Evolutionary conservation across 2,113 vertebrate genomes (phyloP), one percentile per base, ranked within the genome.

Genomic region (Callipepla squamata): DNA sequence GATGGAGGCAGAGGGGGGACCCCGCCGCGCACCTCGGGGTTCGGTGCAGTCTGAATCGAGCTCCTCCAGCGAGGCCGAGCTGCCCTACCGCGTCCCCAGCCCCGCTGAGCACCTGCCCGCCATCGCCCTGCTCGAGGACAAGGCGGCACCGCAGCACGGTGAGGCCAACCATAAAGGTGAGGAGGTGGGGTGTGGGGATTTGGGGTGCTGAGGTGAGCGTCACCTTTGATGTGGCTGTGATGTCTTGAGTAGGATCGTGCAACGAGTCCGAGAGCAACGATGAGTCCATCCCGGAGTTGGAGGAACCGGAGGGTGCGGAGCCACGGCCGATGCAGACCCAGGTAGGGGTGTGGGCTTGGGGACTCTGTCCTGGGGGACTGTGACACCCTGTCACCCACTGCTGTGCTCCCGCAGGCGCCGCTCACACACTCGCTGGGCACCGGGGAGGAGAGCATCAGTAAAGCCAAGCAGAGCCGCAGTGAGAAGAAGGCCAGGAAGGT

Each of bases 401-500:
- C 9, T 4, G 3, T 42, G 17, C 45, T 23, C 21, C 21, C 22
- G 16, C 92, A 98, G 98, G 97, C 96, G 2, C 95, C 96, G 12
- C 87, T 98, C 19, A 93, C 94, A 36, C 97, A 98, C 96, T 97
- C 97, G 4, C 94, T 98, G 28, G 97, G 98, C 51, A 94, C 98
- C 47, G 97, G 97, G 1, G 99, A 99, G 72, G 99, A 99, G 48
- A 98, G 97, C 3, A 89, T 98, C 13, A 98, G 98, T 97, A 98
- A 98, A 95, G 98, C 98, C 20, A 99, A 99, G 95, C 99, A 99
- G 97, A 99, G 99, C 90, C 98, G 99, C 80, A 99, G 99, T 44
- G 99, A 99, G 97, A 99, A 99, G 97, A 99, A 99, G 67, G 99
- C 99, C 36, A 97, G 99, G 15, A 99, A 99, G 99, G 99, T 99